phyloP scores from a whole-genome alignment of 1,140 invertebrate genomes.

The Magallana angulata region DNA sequence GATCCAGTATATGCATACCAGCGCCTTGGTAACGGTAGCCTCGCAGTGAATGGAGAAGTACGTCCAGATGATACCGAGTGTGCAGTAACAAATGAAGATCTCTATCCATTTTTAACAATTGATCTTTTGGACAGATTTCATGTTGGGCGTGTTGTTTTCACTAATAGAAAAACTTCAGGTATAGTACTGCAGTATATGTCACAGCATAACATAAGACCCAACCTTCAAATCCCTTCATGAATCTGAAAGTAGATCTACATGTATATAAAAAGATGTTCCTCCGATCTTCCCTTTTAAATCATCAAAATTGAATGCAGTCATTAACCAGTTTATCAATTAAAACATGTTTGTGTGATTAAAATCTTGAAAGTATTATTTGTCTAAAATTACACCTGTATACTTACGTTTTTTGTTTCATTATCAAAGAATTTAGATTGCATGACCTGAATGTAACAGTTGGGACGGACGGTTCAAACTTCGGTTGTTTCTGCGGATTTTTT shows the following conservation, averaged over 20 bases:
- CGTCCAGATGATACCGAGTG: not conserved
- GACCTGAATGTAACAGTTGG: not conserved
- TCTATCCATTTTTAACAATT: not conserved
- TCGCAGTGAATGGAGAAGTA: constrained; percentile 7
- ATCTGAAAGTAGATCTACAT: no score
- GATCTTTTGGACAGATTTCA: not conserved
- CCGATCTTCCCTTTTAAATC: no score
- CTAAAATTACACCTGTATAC: no score
- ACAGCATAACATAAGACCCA: no score
- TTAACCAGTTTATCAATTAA: no score
- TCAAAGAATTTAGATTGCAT: not conserved
- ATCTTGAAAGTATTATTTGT: no score
- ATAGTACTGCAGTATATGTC: not conserved
- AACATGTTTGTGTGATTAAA: no score
- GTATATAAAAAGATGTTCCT: no score
- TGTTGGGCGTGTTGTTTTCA: not conserved
- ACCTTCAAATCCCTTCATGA: no score
- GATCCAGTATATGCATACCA: not conserved
- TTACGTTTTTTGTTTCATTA: not conserved
- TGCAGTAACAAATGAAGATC: not conserved
- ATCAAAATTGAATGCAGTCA: no score
- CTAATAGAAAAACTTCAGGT: not conserved
- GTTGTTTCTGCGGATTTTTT: not conserved
- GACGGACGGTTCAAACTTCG: not conserved
- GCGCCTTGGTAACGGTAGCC: constrained; percentile 1